Conservation (phyloP, 2,797 vertebrate genomes). For the Adelosebastes latens region DNA sequence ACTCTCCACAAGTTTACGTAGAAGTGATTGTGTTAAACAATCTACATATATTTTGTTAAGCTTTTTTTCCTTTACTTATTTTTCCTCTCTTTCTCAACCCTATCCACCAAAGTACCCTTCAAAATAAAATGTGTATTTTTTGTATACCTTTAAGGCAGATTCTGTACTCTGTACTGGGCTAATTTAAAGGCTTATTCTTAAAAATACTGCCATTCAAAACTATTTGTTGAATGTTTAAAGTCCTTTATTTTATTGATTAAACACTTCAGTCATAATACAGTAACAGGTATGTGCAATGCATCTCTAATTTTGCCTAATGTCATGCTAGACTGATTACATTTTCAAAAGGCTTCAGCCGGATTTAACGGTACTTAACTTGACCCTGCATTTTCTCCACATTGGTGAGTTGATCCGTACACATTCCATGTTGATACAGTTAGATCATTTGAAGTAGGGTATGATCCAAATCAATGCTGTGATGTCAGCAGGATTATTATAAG, state of each 20-base stretch:
- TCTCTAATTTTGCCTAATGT: background rate
- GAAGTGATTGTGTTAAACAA: background rate
- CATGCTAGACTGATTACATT: background rate
- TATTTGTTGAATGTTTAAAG: background rate
- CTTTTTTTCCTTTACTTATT: background rate
- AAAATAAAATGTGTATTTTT: background rate
- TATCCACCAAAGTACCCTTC: background rate
- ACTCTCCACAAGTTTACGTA: background rate
- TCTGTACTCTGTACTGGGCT: background rate
- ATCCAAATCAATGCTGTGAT: background rate
- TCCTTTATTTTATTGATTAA: background rate
- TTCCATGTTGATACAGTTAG: no score
- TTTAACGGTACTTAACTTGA: background rate
- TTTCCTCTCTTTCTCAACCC: background rate
- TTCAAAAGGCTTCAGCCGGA: background rate
- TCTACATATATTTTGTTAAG: background rate
- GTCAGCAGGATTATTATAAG: background rate
- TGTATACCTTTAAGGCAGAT: background rate
- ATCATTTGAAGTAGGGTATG: no score
- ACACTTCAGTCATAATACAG: background rate
- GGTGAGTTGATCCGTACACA: background rate
- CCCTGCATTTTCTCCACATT: background rate
- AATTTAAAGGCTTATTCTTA: background rate
- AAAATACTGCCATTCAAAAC: background rate
- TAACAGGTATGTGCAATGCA: background rate